These are phyloP conservation scores for Ommatoiulus sabulosus DNA, from an alignment of 2,888 invertebrate species.

Conservation along the genomic window DNA sequence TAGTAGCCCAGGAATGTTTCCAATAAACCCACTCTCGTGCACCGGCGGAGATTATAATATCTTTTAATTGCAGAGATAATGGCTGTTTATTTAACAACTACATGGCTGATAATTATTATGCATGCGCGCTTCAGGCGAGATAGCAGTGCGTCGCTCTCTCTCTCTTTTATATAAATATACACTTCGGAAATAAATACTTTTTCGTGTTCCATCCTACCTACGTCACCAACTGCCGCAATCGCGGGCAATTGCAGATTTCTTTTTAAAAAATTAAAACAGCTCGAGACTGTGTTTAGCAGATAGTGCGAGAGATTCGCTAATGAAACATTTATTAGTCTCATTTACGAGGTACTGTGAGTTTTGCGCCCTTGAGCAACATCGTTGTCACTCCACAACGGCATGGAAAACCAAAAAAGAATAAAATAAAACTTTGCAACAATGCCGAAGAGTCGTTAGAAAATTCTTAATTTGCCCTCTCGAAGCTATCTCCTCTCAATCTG, in stretches of 20 bases:
- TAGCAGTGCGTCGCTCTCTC: background rate
- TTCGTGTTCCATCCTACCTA: background rate
- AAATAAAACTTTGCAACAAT: background rate
- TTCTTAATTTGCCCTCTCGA: background rate
- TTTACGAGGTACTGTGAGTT: background rate
- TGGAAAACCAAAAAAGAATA: background rate
- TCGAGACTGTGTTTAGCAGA: background rate
- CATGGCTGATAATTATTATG: background rate
- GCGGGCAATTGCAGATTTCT: background rate
- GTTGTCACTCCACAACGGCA: background rate
- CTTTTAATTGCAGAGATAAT: background rate
- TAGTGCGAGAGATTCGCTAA: background rate
- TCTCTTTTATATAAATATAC: background rate
- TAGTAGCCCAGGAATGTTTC: background rate
- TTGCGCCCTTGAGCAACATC: background rate
- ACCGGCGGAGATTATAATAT: background rate
- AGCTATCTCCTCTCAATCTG: background rate
- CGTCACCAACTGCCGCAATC: background rate
- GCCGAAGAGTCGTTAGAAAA: background rate
- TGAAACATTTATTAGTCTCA: background rate
- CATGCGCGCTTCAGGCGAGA: background rate
- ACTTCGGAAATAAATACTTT: background rate
- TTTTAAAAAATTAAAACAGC: background rate
- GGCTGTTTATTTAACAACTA: background rate
- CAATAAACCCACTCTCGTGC: background rate